Evolutionary conservation across 1,140 invertebrate species (phyloP).

Genomic region (Danaus melanippus): DNA sequence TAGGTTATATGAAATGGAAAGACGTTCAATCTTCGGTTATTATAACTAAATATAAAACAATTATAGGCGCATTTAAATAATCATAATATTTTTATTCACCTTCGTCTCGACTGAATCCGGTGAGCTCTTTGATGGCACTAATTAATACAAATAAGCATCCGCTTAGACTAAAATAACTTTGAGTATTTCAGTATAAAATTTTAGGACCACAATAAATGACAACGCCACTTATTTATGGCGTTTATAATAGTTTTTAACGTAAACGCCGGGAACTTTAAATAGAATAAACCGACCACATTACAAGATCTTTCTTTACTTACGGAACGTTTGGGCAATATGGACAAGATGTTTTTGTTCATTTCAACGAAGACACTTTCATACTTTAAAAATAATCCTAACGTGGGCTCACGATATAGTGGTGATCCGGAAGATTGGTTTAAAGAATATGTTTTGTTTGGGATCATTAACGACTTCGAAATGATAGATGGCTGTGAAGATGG

Average conservation of each 20-base stretch:
- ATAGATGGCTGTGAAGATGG: conserved; percentile 43
- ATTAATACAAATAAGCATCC: conserved; percentile 38
- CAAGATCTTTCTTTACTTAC: conserved; percentile 6
- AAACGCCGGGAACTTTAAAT: conserved; percentile 28
- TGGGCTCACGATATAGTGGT: conserved; percentile 36
- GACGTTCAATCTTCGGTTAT: no score
- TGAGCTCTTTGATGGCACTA: conserved; percentile 10
- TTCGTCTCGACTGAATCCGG: no score
- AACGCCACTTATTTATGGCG: conserved; percentile 51
- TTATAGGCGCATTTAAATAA: no score
- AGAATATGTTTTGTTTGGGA: conserved; percentile 54
- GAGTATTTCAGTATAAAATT: conserved; percentile 40
- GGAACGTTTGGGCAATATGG: no score
- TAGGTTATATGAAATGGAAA: no score
- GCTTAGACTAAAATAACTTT: conserved; percentile 35
- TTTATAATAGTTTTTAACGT: conserved; percentile 56
- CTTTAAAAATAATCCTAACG: conserved; percentile 22
- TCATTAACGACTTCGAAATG: conserved; percentile 54
- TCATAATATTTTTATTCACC: no score
- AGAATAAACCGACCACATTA: conserved; percentile 19
- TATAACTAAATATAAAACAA: no score
- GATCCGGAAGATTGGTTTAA: conserved; percentile 30
- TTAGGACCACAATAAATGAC: conserved; percentile 51
- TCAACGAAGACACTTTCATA: conserved; percentile 19
- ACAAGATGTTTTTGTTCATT: no score